These are phyloP conservation scores for Sciaenops ocellatus DNA, from an alignment of 2,797 vertebrate species.

Conservation along the genomic window DNA sequence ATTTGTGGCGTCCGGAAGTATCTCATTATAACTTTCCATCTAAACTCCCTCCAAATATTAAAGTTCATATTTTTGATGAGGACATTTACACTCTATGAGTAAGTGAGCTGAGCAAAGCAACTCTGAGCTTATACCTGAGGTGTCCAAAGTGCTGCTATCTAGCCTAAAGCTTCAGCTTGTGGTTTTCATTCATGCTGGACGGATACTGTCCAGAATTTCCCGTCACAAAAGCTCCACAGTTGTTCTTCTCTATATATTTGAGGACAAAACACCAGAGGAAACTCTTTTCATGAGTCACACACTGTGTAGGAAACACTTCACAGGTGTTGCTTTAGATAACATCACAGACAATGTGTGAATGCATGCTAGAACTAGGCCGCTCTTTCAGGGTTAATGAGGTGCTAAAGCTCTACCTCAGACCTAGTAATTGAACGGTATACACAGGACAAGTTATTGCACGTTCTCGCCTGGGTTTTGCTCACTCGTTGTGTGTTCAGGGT, in stretches of 20 bases:
- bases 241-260: slow-evolving; percentile 5
- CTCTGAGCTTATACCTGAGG: not conserved
- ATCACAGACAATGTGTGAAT: not conserved
- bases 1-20: too few species aligned
- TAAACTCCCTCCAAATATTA: not conserved
- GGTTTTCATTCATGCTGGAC: slow-evolving; percentile 1
- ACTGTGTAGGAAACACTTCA: not conserved
- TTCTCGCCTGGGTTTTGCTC: not conserved
- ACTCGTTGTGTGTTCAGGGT: not conserved
- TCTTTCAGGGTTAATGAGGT: slow-evolving; percentile 1
- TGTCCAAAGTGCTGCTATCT: not conserved
- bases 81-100: too few species aligned
- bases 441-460: not conserved
- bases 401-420: not conserved
- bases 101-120: not conserved
- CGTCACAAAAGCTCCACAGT: not conserved
- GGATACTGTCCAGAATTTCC: not conserved
- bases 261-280: slow-evolving; percentile 21
- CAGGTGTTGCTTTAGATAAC: slow-evolving; percentile 6
- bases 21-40: too few species aligned
- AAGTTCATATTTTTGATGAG: not conserved
- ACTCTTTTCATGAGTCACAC: slow-evolving; percentile 33
- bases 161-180: not conserved
- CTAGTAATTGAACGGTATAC: not conserved
- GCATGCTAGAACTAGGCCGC: not conserved